Evolutionary conservation across 2,888 invertebrate genomes (phyloP).

Genomic region (Melitaea athalia): DNA sequence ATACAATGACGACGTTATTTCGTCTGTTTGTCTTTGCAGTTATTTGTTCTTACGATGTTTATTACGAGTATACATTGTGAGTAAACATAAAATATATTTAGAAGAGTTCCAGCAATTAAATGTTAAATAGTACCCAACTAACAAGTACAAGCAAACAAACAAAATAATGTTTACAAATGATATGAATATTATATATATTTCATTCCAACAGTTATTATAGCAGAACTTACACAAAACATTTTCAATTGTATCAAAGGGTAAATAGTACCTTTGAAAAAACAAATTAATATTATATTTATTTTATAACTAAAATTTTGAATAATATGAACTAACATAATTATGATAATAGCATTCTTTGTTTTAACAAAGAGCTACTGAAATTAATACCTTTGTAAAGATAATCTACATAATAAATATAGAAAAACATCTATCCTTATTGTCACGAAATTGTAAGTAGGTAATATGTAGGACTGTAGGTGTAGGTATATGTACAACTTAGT

Average conservation of each 20-base stretch:
- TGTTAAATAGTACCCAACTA: background rate
- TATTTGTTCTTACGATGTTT: background rate
- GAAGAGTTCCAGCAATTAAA: background rate
- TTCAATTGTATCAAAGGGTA: background rate
- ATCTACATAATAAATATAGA: too few species aligned
- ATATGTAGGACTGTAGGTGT: too few species aligned
- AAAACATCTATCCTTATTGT: too few species aligned
- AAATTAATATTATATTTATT: background rate
- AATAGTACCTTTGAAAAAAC: background rate
- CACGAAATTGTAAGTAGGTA: too few species aligned
- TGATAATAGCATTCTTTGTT: too few species aligned
- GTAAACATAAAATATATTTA: background rate
- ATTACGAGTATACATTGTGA: background rate
- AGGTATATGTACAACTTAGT: too few species aligned
- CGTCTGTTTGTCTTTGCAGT: too few species aligned
- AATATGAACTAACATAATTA: background rate
- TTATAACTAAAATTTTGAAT: background rate
- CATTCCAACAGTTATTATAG: background rate
- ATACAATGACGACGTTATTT: too few species aligned
- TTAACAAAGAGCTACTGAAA: too few species aligned
- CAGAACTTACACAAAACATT: slow-evolving; percentile 1
- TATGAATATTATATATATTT: slow-evolving; percentile 4
- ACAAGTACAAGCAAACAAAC: background rate
- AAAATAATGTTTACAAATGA: background rate
- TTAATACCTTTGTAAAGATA: too few species aligned